Base-by-base conservation (phyloP, 2,888 invertebrate species). In the Lutraria lutraria region DNA sequence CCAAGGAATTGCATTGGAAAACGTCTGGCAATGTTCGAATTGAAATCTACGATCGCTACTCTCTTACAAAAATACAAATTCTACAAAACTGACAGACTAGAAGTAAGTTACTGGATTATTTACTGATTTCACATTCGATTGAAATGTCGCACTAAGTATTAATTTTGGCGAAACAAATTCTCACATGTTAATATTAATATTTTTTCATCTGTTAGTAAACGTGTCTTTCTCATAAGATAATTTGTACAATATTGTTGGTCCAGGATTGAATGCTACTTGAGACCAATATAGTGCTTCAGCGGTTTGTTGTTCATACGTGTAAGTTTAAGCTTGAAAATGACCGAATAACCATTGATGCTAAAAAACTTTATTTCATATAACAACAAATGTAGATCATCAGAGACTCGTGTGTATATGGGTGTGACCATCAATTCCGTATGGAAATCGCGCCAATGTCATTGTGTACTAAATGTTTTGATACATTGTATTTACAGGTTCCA, bases 1-100 rank as follows among this genome's bases (percentile, higher is more conserved):
- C 93, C 93, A 4, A 86, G 93, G 25, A 89, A 90, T 72, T 93
- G 93, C 85, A 88, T 93, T 43, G 93, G 92, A 4, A 91, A 91
- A 89, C 79, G 93, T 29, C 87, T 93, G 25, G 56, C 56, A 19
- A 68, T 90, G 72, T 56, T 94, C 19, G 94, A 94, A 88, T 86
- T 91, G 29, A 94, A 93, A 83, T 79, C 90, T 68, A 93, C 93
- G 4, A 52, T 94, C 34, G 88, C 89, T 19, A 86, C 83, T 13
- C 72, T 94, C 15, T 84, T 94, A 25, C 90, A 92, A 79, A 90
- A 92, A 16, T 94, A 91, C 90, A 88, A 81, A 56, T 56, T 56
- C 56, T 56, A 56, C 13, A 56, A 56, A 56, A 56, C 56, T 8
- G 56, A 56, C 56, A 0, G 13, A 56, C 56, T 56, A 12, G 19